Evolutionary conservation across 2,888 invertebrate genomes (phyloP).

Genomic region (Apoda limacodes): DNA sequence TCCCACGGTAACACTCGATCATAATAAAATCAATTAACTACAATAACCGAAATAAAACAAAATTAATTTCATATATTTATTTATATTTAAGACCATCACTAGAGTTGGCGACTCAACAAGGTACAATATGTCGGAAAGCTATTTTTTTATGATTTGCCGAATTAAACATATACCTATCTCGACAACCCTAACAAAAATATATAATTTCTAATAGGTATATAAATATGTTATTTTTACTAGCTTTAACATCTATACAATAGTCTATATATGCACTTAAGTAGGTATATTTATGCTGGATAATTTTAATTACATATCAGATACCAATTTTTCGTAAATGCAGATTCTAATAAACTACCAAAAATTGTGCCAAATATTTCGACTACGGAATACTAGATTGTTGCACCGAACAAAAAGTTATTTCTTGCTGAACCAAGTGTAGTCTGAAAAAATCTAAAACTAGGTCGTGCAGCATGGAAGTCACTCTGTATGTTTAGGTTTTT

Average conservation of each 20-base stretch:
- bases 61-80: conserved; percentile 36
- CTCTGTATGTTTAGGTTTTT: too few relatives aligned
- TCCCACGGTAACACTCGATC: conserved; percentile 1
- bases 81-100: conserved; percentile 38
- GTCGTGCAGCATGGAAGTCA: too few relatives aligned
- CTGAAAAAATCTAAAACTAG: too few relatives aligned
- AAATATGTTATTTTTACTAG: conserved; percentile 18
- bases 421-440: too few relatives aligned
- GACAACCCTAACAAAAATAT: conserved; percentile 58
- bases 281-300: too few relatives aligned
- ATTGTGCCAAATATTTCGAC: too few relatives aligned
- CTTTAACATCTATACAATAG: conserved; percentile 37
- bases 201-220: conserved; percentile 25
- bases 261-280: conserved; percentile 33
- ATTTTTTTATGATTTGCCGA: conserved; percentile 27
- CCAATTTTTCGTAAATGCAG: too few relatives aligned
- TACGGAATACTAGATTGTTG: too few relatives aligned
- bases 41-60: conserved; percentile 29
- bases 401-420: too few relatives aligned
- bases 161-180: conserved; percentile 31
- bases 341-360: too few relatives aligned
- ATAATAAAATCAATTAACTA: too few relatives aligned
- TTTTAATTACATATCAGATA: too few relatives aligned
- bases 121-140: conserved; percentile 42
- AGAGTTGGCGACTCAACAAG: conserved; percentile 52